A percentile compares a stretch with the other conserved stretches of the same genome.
Evolutionary conservation across 2,797 vertebrate genomes (phyloP).

Genomic region (Cyprinodon diabolis): DNA sequence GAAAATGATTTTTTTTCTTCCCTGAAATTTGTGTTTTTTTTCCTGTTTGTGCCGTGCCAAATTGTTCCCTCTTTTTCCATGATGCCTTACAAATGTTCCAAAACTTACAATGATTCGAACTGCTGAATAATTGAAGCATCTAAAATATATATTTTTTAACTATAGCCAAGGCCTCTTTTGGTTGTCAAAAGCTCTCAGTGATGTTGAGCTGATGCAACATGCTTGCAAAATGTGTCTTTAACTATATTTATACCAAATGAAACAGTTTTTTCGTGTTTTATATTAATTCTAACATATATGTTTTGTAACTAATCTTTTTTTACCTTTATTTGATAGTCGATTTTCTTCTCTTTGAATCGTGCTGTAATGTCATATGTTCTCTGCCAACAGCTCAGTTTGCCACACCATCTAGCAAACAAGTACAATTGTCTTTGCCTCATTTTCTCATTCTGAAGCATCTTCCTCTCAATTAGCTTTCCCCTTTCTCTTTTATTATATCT

Average conservation of each 20-base stretch:
- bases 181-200: neutral
- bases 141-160: neutral
- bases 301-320: neutral
- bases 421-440: constrained; percentile 4
- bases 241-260: neutral
- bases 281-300: neutral
- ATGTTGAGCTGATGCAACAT: neutral
- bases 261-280: neutral
- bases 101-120: neutral
- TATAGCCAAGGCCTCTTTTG: neutral
- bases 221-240: neutral
- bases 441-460: constrained; percentile 10
- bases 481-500: constrained; percentile 19
- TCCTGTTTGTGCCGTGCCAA: no score
- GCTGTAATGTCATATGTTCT: neutral
- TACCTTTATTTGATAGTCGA: neutral
- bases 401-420: neutral
- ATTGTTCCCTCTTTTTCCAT: no score
- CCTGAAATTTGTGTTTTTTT: no score
- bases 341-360: neutral
- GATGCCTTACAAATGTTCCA: neutral
- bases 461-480: constrained; percentile 5
- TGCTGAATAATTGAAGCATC: neutral
- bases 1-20: no score
- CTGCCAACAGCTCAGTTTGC: neutral